These are phyloP conservation scores for Oikopleura albicans DNA, from an alignment of 23 tunicate genomes.

Conservation along the genomic window DNA sequence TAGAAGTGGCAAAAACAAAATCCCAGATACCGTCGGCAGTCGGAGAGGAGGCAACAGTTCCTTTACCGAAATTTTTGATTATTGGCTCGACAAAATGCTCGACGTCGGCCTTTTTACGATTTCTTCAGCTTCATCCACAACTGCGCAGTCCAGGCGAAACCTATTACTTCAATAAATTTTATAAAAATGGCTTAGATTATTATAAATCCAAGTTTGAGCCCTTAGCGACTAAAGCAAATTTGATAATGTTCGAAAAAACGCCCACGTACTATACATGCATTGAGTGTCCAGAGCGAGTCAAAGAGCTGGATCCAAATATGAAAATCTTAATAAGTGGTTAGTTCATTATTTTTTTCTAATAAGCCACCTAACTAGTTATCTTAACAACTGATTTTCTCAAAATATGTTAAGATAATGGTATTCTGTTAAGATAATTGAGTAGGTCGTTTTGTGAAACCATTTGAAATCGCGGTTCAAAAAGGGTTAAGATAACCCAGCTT, in stretches of 20 bases:
- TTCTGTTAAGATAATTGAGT: no score
- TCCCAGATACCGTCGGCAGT: no score
- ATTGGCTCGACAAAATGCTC: conserved; percentile 16
- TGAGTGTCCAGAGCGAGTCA: conserved; percentile 3
- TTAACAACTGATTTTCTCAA: no score
- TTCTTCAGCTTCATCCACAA: neutral
- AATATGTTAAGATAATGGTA: no score
- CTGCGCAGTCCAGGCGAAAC: conserved; percentile 17
- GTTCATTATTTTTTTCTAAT: no score
- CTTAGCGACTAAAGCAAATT: neutral
- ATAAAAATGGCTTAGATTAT: neutral
- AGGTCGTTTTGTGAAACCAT: no score
- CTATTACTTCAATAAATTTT: neutral
- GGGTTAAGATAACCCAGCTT: no score
- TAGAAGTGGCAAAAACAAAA: no score
- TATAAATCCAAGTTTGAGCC: neutral
- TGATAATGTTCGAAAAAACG: neutral
- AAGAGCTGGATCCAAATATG: neutral
- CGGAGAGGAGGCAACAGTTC: no score
- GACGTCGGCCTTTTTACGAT: neutral
- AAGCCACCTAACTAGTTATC: no score
- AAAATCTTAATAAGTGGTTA: conserved; percentile 2
- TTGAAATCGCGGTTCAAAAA: no score
- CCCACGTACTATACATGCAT: conserved; percentile 1
- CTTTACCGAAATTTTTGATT: neutral